Evolutionary conservation across 1,140 invertebrate genomes (phyloP).

Genomic region (Drosophila chauvacae): DNA sequence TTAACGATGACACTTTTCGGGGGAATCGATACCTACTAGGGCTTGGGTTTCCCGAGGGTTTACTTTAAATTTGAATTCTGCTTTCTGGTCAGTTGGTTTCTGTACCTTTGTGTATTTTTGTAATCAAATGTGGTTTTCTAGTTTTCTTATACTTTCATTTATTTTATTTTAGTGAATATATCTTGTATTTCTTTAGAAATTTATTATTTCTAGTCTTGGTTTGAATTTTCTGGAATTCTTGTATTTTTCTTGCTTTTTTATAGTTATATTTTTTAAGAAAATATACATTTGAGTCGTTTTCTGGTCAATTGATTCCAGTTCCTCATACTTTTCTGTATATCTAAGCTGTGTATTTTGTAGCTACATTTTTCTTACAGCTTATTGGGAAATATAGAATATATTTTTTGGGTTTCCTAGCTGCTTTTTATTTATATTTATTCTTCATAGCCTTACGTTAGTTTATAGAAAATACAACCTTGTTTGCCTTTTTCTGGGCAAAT

Average conservation of each 20-base stretch:
- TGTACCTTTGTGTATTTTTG: constrained; percentile 1
- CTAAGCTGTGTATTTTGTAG: constrained; percentile 6
- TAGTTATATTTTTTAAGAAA: constrained; percentile 13
- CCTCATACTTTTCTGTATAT: constrained; percentile 13
- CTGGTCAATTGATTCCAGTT: constrained; percentile 7
- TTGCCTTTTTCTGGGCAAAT: constrained; percentile 9
- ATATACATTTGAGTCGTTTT: constrained; percentile 11
- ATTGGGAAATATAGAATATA: constrained; percentile 19
- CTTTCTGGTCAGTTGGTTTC: constrained; percentile 31
- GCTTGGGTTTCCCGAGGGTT: constrained; percentile 23
- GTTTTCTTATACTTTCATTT: not conserved
- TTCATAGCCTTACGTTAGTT: not conserved
- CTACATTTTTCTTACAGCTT: constrained; percentile 8
- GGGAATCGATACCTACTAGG: constrained; percentile 27
- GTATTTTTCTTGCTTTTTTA: not conserved
- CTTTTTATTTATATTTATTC: constrained; percentile 19
- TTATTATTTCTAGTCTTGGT: not conserved
- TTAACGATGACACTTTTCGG: constrained; percentile 51
- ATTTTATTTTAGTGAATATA: not conserved
- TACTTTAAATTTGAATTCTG: constrained; percentile 20
- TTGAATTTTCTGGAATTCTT: not conserved
- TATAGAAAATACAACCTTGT: constrained; percentile 9
- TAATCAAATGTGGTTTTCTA: not conserved
- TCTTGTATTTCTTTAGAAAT: not conserved
- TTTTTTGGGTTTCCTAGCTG: not conserved